Evolutionary conservation across 92 coral and sea anemone genomes (phyloP).

Genomic region (Bergia sp.): DNA sequence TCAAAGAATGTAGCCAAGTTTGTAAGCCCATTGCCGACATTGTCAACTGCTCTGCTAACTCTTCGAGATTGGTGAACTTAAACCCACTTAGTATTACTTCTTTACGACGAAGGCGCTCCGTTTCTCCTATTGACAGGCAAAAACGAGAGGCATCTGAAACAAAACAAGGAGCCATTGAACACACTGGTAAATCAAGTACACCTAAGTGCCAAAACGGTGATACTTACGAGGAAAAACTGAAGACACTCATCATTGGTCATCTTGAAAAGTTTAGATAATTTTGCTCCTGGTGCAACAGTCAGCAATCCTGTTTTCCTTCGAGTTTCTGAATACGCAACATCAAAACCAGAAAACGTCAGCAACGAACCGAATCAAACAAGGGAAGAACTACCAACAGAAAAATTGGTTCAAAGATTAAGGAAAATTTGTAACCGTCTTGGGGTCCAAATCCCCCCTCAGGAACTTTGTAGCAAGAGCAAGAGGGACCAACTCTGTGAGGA

Average conservation of each 20-base stretch:
- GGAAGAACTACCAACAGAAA: neutral
- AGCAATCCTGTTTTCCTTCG: neutral
- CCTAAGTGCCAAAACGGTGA: neutral
- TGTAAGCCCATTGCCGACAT: neutral
- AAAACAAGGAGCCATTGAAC: neutral
- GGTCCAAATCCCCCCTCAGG: neutral
- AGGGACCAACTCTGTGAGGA: neutral
- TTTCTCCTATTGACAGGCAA: neutral
- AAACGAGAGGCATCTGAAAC: neutral
- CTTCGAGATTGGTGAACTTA: neutral
- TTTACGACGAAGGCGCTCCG: neutral
- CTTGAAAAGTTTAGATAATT: neutral
- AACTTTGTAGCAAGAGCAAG: neutral
- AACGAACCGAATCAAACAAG: neutral
- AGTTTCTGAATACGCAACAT: slow-evolving; percentile 1
- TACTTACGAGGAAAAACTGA: neutral
- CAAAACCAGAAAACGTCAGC: neutral
- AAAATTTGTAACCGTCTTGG: slow-evolving; percentile 3
- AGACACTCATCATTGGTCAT: neutral
- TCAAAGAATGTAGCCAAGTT: neutral
- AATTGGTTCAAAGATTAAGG: slow-evolving; percentile 6
- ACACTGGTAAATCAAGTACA: neutral
- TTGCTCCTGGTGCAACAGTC: neutral
- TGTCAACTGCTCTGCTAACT: neutral
- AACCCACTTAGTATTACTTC: neutral